Evolutionary conservation across 2,888 invertebrate species (phyloP).

Genomic region (Drosophila longiperda): DNA sequence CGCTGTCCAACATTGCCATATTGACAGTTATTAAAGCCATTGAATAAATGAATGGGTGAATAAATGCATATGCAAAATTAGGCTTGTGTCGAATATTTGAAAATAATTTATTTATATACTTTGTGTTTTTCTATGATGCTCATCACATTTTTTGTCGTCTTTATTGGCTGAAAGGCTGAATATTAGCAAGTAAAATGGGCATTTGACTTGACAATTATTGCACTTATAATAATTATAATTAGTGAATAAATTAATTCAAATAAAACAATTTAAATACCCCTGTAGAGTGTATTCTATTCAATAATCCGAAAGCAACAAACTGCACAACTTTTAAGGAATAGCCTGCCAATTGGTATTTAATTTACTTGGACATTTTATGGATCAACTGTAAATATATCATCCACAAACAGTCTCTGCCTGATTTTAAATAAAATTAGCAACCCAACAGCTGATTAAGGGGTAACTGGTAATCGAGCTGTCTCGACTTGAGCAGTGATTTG

Average conservation of each 20-base stretch:
- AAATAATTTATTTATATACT: not conserved
- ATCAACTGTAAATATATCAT: not conserved
- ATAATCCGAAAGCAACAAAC: not conserved
- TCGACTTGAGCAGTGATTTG: not conserved
- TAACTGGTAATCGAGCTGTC: not conserved
- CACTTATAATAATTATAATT: not conserved
- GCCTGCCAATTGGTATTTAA: not conserved
- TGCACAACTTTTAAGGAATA: not conserved
- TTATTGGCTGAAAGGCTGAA: not conserved
- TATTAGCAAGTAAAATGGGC: not conserved
- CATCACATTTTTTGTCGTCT: not conserved
- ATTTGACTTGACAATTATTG: not conserved
- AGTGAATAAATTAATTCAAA: not conserved
- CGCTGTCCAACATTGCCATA: constrained; percentile 33
- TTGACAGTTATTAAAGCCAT: constrained; percentile 54
- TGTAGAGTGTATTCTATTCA: not conserved
- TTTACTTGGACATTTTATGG: not conserved
- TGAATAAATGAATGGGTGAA: constrained; percentile 22
- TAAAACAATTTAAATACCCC: not conserved
- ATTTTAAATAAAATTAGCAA: not conserved
- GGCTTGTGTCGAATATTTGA: not conserved
- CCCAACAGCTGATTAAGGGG: not conserved
- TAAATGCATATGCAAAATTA: constrained; percentile 27
- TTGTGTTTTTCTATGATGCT: not conserved
- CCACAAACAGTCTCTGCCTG: not conserved